phyloP scores from a whole-genome alignment of 2,113 vertebrate species.

The Brachyistius frenatus region DNA sequence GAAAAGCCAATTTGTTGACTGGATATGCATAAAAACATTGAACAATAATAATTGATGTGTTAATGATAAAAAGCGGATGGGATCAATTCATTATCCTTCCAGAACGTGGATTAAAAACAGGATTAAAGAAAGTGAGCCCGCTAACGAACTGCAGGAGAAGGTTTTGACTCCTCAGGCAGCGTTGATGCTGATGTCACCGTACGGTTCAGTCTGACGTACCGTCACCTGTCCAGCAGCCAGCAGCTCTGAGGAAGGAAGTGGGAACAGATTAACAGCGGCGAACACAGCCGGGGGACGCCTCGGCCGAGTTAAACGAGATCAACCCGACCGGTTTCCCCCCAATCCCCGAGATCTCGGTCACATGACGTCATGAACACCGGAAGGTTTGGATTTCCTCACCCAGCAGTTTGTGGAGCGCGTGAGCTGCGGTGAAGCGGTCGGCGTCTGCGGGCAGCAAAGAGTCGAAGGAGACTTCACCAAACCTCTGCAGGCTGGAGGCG shows the following conservation, averaged over 20 bases:
- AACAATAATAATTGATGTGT: not conserved
- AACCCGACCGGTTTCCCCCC: too few species aligned
- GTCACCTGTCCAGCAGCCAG: constrained; percentile 56
- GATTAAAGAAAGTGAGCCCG: not conserved
- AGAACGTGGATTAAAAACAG: not conserved
- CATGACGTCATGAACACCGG: not conserved
- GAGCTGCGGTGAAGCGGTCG: constrained; percentile 53
- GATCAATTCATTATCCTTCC: not conserved
- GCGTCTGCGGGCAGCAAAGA: constrained; percentile 66
- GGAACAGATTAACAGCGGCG: not conserved
- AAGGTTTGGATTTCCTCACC: constrained; percentile 46
- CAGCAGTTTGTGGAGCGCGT: constrained; percentile 47
- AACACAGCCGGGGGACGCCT: too few species aligned
- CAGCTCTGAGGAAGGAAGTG: constrained; percentile 53
- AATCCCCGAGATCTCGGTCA: too few species aligned
- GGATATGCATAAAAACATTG: constrained; percentile 19
- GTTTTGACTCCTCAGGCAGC: constrained; percentile 3
- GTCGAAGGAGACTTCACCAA: constrained; percentile 51
- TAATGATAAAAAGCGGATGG: not conserved
- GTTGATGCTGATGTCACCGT: constrained; percentile 45
- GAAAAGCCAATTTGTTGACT: not conserved
- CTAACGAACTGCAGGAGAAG: not conserved
- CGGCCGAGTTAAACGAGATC: too few species aligned
- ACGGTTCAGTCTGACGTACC: constrained; percentile 47
- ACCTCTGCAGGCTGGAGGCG: constrained; percentile 44